A percentile compares a stretch with the other conserved stretches of the same genome.
These are phyloP conservation scores for Luscinia luscinia DNA, from an alignment of 2,797 vertebrate species.

Conservation along the genomic window DNA sequence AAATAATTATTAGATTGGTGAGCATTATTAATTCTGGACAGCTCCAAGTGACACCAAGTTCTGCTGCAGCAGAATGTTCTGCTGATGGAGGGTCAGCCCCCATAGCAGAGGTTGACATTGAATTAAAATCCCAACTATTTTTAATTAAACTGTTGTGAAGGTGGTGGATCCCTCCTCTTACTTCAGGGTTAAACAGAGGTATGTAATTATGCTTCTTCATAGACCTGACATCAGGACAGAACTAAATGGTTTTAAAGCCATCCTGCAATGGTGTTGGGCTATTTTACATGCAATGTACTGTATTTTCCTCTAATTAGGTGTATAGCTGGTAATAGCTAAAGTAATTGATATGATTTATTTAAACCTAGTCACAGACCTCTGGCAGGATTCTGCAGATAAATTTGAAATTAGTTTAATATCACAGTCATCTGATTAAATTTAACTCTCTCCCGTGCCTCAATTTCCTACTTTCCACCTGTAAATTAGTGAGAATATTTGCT, in stretches of 20 bases:
- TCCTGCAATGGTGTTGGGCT: background rate
- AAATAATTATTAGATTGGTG: background rate
- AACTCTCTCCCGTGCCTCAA: background rate
- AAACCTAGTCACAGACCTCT: background rate
- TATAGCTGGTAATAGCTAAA: background rate
- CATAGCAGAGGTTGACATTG: background rate
- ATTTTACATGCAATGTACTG: background rate
- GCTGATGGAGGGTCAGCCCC: background rate
- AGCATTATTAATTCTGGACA: background rate
- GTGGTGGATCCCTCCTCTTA: background rate
- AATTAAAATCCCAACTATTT: background rate
- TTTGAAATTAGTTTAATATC: background rate
- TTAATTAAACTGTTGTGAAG: background rate
- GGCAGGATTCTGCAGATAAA: background rate
- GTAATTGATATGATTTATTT: background rate
- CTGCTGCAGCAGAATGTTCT: background rate
- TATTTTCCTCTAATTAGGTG: background rate
- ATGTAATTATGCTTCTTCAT: background rate
- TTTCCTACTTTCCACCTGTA: background rate
- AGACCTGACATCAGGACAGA: conserved; percentile 41
- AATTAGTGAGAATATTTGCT: background rate
- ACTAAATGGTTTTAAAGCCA: background rate
- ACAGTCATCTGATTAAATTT: background rate
- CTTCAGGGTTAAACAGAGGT: background rate
- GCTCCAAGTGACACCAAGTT: background rate